Conservation (phyloP, 2,888 invertebrate genomes). For the Mesorhabditis sp. region DNA sequence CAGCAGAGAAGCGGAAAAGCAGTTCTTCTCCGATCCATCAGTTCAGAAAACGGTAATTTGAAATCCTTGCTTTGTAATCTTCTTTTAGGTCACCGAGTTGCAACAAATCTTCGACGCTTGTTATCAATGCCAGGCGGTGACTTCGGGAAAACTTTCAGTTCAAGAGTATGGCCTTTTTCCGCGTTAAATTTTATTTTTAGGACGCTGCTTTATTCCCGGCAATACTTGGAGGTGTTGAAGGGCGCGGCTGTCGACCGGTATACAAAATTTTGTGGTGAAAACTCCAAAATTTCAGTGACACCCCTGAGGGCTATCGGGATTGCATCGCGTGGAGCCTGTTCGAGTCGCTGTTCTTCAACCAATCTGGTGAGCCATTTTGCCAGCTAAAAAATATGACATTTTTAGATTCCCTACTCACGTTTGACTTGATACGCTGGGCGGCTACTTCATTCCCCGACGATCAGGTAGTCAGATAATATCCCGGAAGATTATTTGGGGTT, state of each 20-base stretch:
- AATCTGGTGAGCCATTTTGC: conserved; percentile 11
- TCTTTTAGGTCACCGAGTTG: too few relatives aligned
- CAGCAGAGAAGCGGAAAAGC: too few relatives aligned
- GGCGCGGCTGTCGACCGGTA: not conserved
- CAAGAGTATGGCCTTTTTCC: too few relatives aligned
- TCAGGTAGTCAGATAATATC: not conserved
- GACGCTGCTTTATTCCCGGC: not conserved
- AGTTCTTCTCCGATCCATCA: too few relatives aligned
- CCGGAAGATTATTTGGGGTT: too few relatives aligned
- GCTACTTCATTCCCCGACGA: not conserved
- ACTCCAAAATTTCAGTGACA: not conserved
- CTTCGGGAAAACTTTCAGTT: too few relatives aligned
- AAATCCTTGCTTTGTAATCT: too few relatives aligned
- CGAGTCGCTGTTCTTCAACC: conserved; percentile 17
- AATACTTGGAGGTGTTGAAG: conserved; percentile 1
- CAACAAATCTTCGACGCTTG: too few relatives aligned
- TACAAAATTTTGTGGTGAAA: not conserved
- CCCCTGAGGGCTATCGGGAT: not conserved
- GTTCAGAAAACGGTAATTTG: too few relatives aligned
- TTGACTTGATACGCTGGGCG: conserved; percentile 10
- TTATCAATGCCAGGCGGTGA: too few relatives aligned
- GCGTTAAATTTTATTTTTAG: too few relatives aligned
- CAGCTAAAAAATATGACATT: not conserved
- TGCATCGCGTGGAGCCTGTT: conserved; percentile 17
- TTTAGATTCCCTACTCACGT: conserved; percentile 12